These are phyloP conservation scores for Tadarida brasiliensis DNA, from an alignment of 2,797 vertebrate genomes.

Conservation along the genomic window DNA sequence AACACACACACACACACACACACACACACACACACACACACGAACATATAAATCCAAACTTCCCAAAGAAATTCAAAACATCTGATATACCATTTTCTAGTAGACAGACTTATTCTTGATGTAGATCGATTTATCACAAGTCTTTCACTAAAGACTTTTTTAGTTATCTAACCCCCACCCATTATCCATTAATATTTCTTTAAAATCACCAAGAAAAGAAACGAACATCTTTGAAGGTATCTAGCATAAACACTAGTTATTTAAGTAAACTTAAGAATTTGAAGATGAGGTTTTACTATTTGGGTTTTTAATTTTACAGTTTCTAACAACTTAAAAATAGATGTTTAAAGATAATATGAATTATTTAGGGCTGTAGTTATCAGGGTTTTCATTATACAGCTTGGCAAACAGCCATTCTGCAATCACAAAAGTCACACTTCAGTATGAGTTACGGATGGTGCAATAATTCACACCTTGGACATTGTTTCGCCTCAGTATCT, in stretches of 20 bases:
- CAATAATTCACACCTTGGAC: constrained; percentile 81
- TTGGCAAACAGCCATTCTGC: constrained; percentile 74
- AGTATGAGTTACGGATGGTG: constrained; percentile 52
- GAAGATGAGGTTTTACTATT: constrained; percentile 47
- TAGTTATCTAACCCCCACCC: not conserved
- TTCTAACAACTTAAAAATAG: constrained; percentile 71
- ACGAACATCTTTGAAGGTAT: not conserved
- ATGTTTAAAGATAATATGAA: constrained; percentile 68
- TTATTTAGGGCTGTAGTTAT: constrained; percentile 66
- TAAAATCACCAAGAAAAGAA: constrained; percentile 35
- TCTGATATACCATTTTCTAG: not conserved
- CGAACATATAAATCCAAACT: not conserved
- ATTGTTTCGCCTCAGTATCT: constrained; percentile 64
- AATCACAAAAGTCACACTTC: constrained; percentile 78
- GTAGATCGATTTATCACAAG: not conserved
- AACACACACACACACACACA: not conserved
- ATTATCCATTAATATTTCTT: constrained; percentile 54
- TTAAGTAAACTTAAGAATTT: constrained; percentile 61
- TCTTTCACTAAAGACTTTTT: constrained; percentile 12
- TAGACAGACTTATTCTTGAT: not conserved
- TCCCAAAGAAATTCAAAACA: constrained; percentile 9
- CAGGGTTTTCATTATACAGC: constrained; percentile 61
- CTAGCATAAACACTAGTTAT: constrained; percentile 5
- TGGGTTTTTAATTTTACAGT: constrained; percentile 67
- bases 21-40: not conserved